Evolutionary conservation across 2,797 vertebrate species (phyloP).

Genomic region (Uromys caudimaculatus): DNA sequence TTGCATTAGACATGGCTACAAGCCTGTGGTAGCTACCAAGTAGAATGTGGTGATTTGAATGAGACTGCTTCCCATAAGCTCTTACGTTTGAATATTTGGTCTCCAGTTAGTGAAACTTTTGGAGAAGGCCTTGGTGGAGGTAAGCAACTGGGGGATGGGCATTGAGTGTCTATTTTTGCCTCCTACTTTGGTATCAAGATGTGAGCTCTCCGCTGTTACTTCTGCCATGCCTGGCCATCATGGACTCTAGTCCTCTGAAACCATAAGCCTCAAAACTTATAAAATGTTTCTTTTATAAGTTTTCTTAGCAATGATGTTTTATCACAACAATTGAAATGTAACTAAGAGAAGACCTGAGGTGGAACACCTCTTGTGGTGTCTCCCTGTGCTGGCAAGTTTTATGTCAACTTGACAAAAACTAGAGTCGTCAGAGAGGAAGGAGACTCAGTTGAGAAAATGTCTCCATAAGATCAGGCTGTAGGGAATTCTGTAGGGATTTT

Average conservation of each 20-base stretch:
- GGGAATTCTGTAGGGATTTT: background rate
- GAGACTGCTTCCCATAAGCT: background rate
- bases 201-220: background rate
- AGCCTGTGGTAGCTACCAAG: background rate
- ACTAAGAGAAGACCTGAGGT: background rate
- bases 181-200: background rate
- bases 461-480: background rate
- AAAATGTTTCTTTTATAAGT: background rate
- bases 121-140: background rate
- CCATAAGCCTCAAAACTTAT: background rate
- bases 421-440: background rate
- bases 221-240: background rate
- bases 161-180: background rate
- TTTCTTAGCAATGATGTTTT: background rate
- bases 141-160: background rate
- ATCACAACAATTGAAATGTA: background rate
- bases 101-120: background rate
- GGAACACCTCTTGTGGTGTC: background rate
- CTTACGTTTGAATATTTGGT: background rate
- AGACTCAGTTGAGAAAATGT: background rate
- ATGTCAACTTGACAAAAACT: background rate
- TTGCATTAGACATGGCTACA: background rate
- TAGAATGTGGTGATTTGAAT: background rate
- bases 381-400: background rate
- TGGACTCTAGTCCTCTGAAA: background rate